Conservation (phyloP, 2,113 vertebrate species). For the Phrynocephalus versicolor region DNA sequence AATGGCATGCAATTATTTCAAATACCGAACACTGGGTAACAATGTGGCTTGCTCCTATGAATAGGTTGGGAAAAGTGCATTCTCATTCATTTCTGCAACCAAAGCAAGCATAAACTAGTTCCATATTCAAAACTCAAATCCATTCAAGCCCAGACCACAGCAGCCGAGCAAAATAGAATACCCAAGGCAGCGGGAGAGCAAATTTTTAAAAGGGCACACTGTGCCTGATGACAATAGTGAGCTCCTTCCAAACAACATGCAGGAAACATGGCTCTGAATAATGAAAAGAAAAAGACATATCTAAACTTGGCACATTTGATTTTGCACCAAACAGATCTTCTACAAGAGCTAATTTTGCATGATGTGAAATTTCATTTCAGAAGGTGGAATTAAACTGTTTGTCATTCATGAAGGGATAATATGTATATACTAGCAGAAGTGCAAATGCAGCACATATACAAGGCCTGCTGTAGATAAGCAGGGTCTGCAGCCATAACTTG, state of each 20-base stretch:
- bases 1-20: background rate
- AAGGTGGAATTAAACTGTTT: background rate
- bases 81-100: constrained; percentile 30
- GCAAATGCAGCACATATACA: too few relatives aligned
- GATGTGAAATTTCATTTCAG: constrained; percentile 3
- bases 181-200: constrained; percentile 39
- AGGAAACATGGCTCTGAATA: constrained; percentile 14
- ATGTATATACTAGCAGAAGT: too few relatives aligned
- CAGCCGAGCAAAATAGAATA: constrained; percentile 10
- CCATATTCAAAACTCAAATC: constrained; percentile 40
- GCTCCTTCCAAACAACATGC: background rate
- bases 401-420: background rate
- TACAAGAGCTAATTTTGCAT: background rate
- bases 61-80: background rate
- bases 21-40: constrained; percentile 52
- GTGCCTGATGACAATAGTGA: background rate
- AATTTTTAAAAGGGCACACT: constrained; percentile 23
- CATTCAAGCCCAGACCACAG: constrained; percentile 24
- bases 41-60: background rate
- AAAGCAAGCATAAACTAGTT: constrained; percentile 29
- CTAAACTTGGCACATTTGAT: background rate
- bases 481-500: background rate
- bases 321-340: background rate
- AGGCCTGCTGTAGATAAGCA: too few relatives aligned
- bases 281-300: background rate